These are phyloP conservation scores for Acanthosepion esculentum DNA, from an alignment of 2,888 invertebrate species.

Conservation along the genomic window DNA sequence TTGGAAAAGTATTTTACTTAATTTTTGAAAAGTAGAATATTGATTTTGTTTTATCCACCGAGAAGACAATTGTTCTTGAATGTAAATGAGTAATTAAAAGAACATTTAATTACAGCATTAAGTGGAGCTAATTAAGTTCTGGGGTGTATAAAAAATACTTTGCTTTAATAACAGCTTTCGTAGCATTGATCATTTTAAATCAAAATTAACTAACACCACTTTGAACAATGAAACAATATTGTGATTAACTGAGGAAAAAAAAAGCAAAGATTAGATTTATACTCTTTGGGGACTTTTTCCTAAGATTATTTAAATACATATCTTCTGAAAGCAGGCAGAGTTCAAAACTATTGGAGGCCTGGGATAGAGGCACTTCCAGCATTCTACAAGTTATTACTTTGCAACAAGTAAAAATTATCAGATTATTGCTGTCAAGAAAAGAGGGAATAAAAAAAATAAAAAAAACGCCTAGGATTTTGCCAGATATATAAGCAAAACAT, in stretches of 20 bases:
- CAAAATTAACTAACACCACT: too few species aligned
- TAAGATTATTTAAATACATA: too few species aligned
- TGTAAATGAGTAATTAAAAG: not conserved
- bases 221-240: too few species aligned
- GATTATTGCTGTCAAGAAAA: not conserved
- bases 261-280: too few species aligned
- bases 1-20: not conserved
- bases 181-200: too few species aligned
- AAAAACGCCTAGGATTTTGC: not conserved
- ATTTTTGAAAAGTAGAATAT: not conserved
- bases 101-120: not conserved
- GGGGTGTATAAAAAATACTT: too few species aligned
- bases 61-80: not conserved
- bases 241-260: too few species aligned
- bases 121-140: not conserved
- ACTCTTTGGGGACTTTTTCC: too few species aligned
- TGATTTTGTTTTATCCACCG: not conserved
- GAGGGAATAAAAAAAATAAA: not conserved
- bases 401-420: not conserved
- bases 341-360: not conserved
- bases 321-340: not conserved
- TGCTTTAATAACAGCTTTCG: too few species aligned
- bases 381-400: not conserved
- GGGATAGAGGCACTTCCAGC: not conserved
- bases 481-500: not conserved